Conservation (phyloP, 2,888 invertebrate genomes). For the Argyresthia goedartella region DNA sequence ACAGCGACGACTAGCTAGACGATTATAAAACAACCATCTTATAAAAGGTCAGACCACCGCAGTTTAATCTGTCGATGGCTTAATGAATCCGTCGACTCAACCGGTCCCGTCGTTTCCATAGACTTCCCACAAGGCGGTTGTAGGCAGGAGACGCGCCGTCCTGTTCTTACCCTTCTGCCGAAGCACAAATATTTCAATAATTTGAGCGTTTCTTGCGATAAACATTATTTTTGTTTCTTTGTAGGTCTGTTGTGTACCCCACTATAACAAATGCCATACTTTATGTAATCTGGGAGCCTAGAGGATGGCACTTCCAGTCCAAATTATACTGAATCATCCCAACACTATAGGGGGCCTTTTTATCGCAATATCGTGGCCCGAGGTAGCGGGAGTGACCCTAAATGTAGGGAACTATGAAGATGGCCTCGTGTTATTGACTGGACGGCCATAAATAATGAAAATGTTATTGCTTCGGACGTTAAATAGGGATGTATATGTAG, state of each 20-base stretch:
- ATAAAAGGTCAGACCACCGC: slow-evolving; percentile 25
- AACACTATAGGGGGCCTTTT: slow-evolving; percentile 41
- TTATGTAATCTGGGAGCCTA: too few relatives aligned
- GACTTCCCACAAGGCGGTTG: not conserved
- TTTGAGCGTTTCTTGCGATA: too few relatives aligned
- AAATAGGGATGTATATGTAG: not conserved
- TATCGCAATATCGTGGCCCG: slow-evolving; percentile 30
- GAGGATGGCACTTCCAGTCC: too few relatives aligned
- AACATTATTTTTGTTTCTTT: too few relatives aligned
- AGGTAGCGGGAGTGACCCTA: slow-evolving; percentile 5
- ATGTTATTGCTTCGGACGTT: not conserved
- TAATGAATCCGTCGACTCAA: slow-evolving; percentile 38
- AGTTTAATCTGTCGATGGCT: slow-evolving; percentile 32
- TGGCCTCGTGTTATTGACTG: slow-evolving; percentile 4
- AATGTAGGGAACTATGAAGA: slow-evolving; percentile 1
- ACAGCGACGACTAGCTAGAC: too few relatives aligned
- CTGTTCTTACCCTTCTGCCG: too few relatives aligned
- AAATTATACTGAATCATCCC: slow-evolving; percentile 11
- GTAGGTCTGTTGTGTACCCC: too few relatives aligned
- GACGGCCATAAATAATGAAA: not conserved
- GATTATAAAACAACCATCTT: slow-evolving; percentile 15
- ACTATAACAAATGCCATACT: too few relatives aligned
- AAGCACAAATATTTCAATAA: too few relatives aligned
- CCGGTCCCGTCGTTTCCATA: slow-evolving; percentile 32
- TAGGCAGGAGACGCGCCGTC: not conserved